Conservation (phyloP, 2,888 invertebrate species). For the Cantharis rufa region DNA sequence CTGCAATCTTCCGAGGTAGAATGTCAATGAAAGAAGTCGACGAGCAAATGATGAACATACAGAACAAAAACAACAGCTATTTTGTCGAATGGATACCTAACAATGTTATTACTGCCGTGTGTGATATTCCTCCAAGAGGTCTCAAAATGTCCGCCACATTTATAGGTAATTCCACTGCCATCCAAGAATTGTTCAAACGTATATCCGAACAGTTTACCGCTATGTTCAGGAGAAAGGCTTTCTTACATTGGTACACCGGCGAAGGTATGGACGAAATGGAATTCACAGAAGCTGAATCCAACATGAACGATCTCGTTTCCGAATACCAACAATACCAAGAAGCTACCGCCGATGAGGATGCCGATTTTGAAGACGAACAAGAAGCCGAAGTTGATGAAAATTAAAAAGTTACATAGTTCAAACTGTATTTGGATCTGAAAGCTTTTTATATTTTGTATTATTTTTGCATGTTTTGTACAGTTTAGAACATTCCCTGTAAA, state of each 20-base stretch:
- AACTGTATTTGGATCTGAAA: conserved; percentile 34
- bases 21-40: conserved; percentile 92
- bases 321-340: conserved; percentile 96
- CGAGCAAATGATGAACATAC: conserved; percentile 91
- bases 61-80: conserved; percentile 91
- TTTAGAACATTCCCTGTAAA: conserved; percentile 10
- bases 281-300: conserved; percentile 92
- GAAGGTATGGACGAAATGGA: conserved; percentile 98
- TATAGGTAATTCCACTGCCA: conserved; percentile 91
- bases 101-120: conserved; percentile 92
- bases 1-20: conserved; percentile 87
- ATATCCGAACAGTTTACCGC: conserved; percentile 92
- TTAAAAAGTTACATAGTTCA: conserved; percentile 47
- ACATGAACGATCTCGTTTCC: conserved; percentile 93
- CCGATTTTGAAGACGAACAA: conserved; percentile 79
- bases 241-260: conserved; percentile 97
- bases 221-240: conserved; percentile 96
- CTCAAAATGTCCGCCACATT: conserved; percentile 94
- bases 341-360: conserved; percentile 82
- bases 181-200: conserved; percentile 90
- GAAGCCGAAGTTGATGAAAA: conserved; percentile 73
- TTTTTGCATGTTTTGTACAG: conserved; percentile 42
- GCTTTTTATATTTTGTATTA: conserved; percentile 38
- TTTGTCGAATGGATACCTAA: conserved; percentile 94
- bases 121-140: conserved; percentile 92